Conservation (phyloP, 2,888 invertebrate species). For the Sphecodes monilicornis region DNA sequence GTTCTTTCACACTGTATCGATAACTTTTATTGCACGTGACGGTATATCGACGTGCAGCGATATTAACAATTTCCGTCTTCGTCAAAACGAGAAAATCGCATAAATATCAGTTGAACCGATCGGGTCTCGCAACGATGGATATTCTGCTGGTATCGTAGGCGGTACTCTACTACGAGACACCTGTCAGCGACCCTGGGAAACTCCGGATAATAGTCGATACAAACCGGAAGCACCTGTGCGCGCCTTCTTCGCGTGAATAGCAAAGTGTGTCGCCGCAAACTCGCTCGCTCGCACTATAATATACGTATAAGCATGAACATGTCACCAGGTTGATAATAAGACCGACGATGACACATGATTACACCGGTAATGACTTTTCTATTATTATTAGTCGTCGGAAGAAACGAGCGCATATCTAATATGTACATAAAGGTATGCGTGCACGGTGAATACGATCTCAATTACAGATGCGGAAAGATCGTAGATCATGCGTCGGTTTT, state of each 20-base stretch:
- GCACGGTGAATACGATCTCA: not conserved
- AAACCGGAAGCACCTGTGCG: conserved; percentile 41
- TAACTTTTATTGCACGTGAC: too few relatives aligned
- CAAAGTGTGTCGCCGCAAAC: conserved; percentile 5
- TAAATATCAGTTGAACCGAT: not conserved
- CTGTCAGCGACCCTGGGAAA: conserved; percentile 47
- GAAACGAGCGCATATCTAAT: not conserved
- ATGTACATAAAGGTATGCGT: not conserved
- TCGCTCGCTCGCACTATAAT: not conserved
- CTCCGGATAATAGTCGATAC: conserved; percentile 24
- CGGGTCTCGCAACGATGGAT: not conserved
- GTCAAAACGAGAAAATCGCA: not conserved
- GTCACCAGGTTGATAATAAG: not conserved
- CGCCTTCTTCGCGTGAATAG: conserved; percentile 26
- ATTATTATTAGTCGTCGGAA: not conserved
- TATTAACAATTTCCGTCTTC: not conserved
- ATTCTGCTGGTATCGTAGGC: conserved; percentile 12
- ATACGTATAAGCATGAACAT: not conserved
- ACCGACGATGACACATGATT: not conserved
- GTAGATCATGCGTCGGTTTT: conserved; percentile 2
- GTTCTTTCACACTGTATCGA: too few relatives aligned
- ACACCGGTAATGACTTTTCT: not conserved
- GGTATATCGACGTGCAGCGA: too few relatives aligned
- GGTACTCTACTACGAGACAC: conserved; percentile 41
- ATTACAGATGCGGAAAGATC: not conserved